phyloP scores from a whole-genome alignment of 2,888 invertebrate genomes.

The Xylophagus ater region DNA sequence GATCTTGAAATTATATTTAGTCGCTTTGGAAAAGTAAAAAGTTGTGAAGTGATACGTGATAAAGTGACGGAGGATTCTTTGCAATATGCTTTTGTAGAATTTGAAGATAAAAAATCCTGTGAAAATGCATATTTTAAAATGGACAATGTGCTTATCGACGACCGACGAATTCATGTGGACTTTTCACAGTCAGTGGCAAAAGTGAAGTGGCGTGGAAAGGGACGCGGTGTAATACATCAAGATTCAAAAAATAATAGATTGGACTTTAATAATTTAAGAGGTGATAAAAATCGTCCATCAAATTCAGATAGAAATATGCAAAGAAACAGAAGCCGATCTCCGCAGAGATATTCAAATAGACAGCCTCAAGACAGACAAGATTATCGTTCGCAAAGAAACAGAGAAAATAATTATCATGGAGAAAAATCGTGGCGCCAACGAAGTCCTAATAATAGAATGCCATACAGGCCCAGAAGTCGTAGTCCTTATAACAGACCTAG shows the following conservation, averaged over 20 bases:
- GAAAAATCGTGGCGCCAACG: not conserved
- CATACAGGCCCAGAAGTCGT: not conserved
- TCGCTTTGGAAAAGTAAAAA: constrained; percentile 84
- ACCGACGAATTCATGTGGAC: constrained; percentile 96
- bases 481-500: not conserved
- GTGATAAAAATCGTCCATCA: constrained; percentile 16
- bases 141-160: constrained; percentile 99
- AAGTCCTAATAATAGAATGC: not conserved
- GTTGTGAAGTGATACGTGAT: constrained; percentile 94
- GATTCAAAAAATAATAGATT: constrained; percentile 15
- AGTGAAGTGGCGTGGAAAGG: constrained; percentile 82
- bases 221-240: constrained; percentile 53
- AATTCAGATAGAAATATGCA: not conserved
- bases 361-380: not conserved
- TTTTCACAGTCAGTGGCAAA: constrained; percentile 98
- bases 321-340: constrained; percentile 2
- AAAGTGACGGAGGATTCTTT: constrained; percentile 85
- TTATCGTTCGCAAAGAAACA: not conserved
- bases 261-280: constrained; percentile 14
- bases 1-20: constrained; percentile 97
- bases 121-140: constrained; percentile 99
- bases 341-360: not conserved
- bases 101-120: constrained; percentile 81
- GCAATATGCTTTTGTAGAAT: constrained; percentile 98
- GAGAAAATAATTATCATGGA: not conserved